These are phyloP conservation scores for Esox niger DNA, from an alignment of 2,113 vertebrate species.

Conservation along the genomic window DNA sequence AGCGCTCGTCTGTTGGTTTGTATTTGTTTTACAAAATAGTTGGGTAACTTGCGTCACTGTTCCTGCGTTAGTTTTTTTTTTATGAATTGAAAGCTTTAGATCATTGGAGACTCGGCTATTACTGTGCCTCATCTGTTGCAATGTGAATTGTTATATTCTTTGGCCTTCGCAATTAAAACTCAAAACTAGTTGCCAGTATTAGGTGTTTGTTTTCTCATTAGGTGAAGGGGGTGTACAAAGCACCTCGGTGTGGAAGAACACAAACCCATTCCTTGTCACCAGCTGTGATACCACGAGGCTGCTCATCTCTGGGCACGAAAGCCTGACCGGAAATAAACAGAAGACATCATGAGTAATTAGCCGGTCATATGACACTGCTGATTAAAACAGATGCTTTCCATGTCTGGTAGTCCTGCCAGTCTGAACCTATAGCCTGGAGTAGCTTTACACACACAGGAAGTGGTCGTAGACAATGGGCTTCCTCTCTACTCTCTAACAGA, in stretches of 20 bases:
- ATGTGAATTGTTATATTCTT: too few species aligned
- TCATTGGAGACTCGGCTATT: too few species aligned
- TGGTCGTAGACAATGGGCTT: not conserved
- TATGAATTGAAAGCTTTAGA: too few species aligned
- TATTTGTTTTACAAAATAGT: too few species aligned
- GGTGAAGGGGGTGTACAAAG: not conserved
- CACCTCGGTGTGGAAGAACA: slow-evolving; percentile 11
- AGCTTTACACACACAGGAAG: slow-evolving; percentile 19
- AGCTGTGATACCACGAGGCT: slow-evolving; percentile 14
- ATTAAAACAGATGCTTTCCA: slow-evolving; percentile 30
- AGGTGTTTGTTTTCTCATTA: slow-evolving; percentile 17
- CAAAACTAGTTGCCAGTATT: too few species aligned
- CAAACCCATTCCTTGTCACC: slow-evolving; percentile 3
- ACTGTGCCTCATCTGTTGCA: too few species aligned
- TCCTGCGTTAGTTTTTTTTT: too few species aligned
- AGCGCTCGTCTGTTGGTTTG: not conserved
- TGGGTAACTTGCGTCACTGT: too few species aligned
- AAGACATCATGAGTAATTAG: slow-evolving; percentile 29
- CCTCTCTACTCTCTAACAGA: slow-evolving; percentile 3
- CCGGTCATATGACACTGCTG: slow-evolving; percentile 24
- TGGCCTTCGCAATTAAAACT: too few species aligned
- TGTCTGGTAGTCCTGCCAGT: slow-evolving; percentile 5
- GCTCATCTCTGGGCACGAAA: slow-evolving; percentile 7
- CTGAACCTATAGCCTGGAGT: slow-evolving; percentile 24
- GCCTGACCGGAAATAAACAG: slow-evolving; percentile 20